Evolutionary conservation across 2,113 vertebrate genomes (phyloP).

Genomic region (Aleadryas rufinucha): DNA sequence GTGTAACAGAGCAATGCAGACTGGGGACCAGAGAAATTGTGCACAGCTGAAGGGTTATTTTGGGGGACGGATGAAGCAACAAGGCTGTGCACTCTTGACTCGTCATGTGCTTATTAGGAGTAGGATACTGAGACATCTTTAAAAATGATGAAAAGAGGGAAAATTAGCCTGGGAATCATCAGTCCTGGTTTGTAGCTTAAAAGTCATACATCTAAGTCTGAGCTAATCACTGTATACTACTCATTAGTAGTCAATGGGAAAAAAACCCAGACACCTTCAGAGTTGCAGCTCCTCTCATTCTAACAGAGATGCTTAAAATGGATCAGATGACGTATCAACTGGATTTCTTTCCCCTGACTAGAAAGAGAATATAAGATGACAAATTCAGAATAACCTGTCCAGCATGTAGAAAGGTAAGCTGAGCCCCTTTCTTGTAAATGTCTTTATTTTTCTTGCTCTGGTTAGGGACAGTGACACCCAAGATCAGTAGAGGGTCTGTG

Average conservation of each 20-base stretch:
- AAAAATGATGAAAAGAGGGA: not conserved
- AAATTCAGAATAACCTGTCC: not conserved
- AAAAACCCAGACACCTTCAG: not conserved
- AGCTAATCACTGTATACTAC: not conserved
- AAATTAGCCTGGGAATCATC: not conserved
- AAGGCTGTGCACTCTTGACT: not conserved
- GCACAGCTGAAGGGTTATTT: slow-evolving; percentile 43
- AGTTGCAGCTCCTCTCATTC: not conserved
- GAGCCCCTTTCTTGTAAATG: not conserved
- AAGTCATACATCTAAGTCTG: not conserved
- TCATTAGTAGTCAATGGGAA: not conserved
- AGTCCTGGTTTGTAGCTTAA: not conserved
- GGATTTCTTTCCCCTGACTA: not conserved
- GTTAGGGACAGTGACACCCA: not conserved
- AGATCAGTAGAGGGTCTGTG: not conserved
- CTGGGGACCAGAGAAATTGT: not conserved
- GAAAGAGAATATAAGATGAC: not conserved
- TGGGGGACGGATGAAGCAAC: not conserved
- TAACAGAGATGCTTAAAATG: not conserved
- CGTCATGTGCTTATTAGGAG: not conserved
- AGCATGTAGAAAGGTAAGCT: not conserved
- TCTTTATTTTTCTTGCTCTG: not conserved
- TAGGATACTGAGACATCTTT: not conserved
- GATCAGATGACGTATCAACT: not conserved
- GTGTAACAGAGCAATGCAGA: not conserved